phyloP scores from a whole-genome alignment of 2,888 invertebrate genomes.

The Quadriops clusia region DNA sequence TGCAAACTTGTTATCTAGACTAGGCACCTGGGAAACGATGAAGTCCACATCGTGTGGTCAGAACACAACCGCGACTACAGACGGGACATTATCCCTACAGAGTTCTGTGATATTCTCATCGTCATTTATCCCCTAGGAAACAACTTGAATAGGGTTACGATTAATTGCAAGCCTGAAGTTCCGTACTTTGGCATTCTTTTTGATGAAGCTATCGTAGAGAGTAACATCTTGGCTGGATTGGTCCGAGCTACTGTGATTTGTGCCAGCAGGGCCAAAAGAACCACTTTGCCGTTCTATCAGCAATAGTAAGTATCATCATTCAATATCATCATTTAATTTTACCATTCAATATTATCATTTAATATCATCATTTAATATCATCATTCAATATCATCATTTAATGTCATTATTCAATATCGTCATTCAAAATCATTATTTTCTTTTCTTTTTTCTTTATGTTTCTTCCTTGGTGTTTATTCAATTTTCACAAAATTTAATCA shows the following conservation, averaged over 20 bases:
- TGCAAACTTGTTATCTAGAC: slow-evolving; percentile 53
- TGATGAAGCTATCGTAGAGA: slow-evolving; percentile 77
- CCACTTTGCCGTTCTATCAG: slow-evolving; percentile 80
- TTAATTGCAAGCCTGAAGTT: slow-evolving; percentile 76
- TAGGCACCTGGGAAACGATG: slow-evolving; percentile 93
- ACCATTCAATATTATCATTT: too few species aligned
- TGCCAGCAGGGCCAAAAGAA: slow-evolving; percentile 84
- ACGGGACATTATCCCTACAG: slow-evolving; percentile 93
- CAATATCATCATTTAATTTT: too few species aligned
- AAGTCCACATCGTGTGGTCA: slow-evolving; percentile 98
- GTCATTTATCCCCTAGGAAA: slow-evolving; percentile 88
- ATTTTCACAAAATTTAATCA: too few species aligned
- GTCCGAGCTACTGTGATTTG: slow-evolving; percentile 83
- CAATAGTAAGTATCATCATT: slow-evolving; percentile 75
- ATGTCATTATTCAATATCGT: too few species aligned
- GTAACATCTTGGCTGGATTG: slow-evolving; percentile 64
- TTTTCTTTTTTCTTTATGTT: slow-evolving; percentile 4
- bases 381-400: too few species aligned
- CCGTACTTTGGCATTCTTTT: slow-evolving; percentile 93
- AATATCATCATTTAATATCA: too few species aligned
- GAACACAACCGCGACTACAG: slow-evolving; percentile 93
- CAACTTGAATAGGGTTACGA: slow-evolving; percentile 76
- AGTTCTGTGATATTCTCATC: slow-evolving; percentile 97
- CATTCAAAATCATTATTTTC: slow-evolving; percentile 1
- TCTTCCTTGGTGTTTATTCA: slow-evolving; percentile 3